Evolutionary conservation across 2,797 vertebrate species (phyloP), one percentile per base, ranked within the genome.

Genomic region (Monodelphis domestica): DNA sequence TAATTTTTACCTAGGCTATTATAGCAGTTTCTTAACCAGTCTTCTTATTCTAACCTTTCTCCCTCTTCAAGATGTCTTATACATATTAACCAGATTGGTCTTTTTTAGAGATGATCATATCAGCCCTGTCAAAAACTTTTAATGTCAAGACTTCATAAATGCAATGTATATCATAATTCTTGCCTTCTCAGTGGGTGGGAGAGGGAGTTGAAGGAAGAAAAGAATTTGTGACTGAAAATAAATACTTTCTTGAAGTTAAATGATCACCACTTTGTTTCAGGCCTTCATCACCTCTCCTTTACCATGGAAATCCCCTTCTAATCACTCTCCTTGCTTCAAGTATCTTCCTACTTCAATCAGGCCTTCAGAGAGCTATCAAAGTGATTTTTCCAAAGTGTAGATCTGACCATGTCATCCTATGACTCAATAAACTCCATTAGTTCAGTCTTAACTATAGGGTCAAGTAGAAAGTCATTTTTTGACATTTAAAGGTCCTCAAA

Each of bases 101-200:
- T 95, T 96, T 95, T 95, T 52, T 57, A 91, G 4, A 94, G 93
- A 33, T 96, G 92, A 95, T 97, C 90, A 53, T 95, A 94, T 94
- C 63, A 95, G 70, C 95, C 51, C 14, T 94, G 29, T 93, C 88
- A 95, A 56, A 96, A 95, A 87, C 56, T 33, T 96, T 91, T 38
- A 56, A 24, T 54, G 6, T 38, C n/a, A 7, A 38, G 15, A 70
- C 63, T 38, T 70, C n/a, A 21, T n/a, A n/a, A n/a, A n/a, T n/a
- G n/a, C n/a, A n/a, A n/a, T n/a, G n/a, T n/a, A n/a, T n/a, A n/a
- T n/a, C n/a, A n/a, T 38, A 38, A 17, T 70, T 38, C n/a, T 70
- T 70, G 63, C 15, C 70, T 45, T 45, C 38, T 78, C 21, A 78
- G 26, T 10, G 9, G 24, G 21, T 26, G 70, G 3, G 24, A 78